These are phyloP conservation scores for Cryptus viduatorius DNA, from an alignment of 2,888 invertebrate genomes.

Conservation along the genomic window DNA sequence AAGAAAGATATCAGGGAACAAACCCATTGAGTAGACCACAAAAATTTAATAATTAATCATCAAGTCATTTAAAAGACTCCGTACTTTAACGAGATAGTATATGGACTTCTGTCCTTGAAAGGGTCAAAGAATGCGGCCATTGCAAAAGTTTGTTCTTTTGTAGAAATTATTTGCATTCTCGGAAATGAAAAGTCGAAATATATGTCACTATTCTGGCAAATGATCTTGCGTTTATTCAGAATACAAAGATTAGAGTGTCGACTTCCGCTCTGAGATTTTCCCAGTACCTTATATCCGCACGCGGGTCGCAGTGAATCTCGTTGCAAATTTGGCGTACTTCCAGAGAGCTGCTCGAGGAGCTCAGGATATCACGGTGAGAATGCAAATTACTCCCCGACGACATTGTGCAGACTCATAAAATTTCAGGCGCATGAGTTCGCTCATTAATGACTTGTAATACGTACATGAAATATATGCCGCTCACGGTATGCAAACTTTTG, in stretches of 20 bases:
- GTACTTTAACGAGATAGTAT: background rate
- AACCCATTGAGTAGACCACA: background rate
- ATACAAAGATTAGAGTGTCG: background rate
- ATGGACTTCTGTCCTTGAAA: background rate
- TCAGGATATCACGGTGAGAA: slow-evolving; percentile 16
- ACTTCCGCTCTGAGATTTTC: slow-evolving; percentile 6
- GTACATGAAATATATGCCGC: background rate
- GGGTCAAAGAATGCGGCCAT: background rate
- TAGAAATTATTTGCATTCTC: background rate
- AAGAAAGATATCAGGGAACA: background rate
- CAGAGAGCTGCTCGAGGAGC: background rate
- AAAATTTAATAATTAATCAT: background rate
- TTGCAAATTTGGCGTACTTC: slow-evolving; percentile 35
- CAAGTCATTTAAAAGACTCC: background rate
- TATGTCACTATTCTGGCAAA: slow-evolving; percentile 1
- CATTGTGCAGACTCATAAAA: slow-evolving; percentile 35
- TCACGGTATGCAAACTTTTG: background rate
- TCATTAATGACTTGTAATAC: slow-evolving; percentile 29
- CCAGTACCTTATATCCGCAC: background rate
- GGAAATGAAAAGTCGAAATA: background rate
- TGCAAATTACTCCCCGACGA: slow-evolving; percentile 42
- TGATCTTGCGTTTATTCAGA: background rate
- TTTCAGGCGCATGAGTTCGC: slow-evolving; percentile 17
- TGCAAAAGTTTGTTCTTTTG: background rate
- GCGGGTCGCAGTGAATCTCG: background rate